Percentiles rank a stretch among this genome's conserved stretches.
Evolutionary conservation across 2,888 invertebrate genomes (phyloP).

Genomic region (Pseudanteris insignis): DNA sequence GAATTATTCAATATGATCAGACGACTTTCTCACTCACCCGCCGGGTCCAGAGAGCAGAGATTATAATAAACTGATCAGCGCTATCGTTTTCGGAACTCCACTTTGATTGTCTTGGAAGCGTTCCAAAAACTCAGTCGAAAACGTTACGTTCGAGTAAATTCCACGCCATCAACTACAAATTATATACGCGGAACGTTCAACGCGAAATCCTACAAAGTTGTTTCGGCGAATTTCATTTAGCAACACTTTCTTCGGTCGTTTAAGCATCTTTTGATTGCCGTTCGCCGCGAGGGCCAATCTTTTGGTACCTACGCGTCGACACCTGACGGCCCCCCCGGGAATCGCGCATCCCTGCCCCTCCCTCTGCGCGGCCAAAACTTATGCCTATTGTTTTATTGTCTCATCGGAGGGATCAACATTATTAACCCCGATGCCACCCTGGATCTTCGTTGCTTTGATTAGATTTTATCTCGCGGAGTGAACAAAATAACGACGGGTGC

Average conservation of each 20-base stretch:
- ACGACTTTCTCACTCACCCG: slow-evolving; percentile 21
- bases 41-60: slow-evolving; percentile 22
- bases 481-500: too few species aligned
- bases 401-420: slow-evolving; percentile 11
- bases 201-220: slow-evolving; percentile 13
- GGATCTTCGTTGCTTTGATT: slow-evolving; percentile 16
- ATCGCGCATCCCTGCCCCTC: slow-evolving; percentile 14
- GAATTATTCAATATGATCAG: slow-evolving; percentile 38
- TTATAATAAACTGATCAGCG: slow-evolving; percentile 41
- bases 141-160: slow-evolving; percentile 15
- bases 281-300: slow-evolving; percentile 25
- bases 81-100: slow-evolving; percentile 37
- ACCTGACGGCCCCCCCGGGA: slow-evolving; percentile 29
- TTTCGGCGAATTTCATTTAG: slow-evolving; percentile 21
- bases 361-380: slow-evolving; percentile 16
- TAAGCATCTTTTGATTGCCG: too few species aligned
- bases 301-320: slow-evolving; percentile 19
- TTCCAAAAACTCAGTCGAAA: slow-evolving; percentile 23
- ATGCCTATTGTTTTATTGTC: slow-evolving; percentile 28
- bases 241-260: slow-evolving; percentile 1
- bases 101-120: slow-evolving; percentile 36
- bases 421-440: slow-evolving; percentile 18
- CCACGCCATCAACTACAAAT: slow-evolving; percentile 20
- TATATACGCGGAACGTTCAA: slow-evolving; percentile 29
- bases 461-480: too few species aligned